A percentile compares a stretch with the other conserved stretches of the same genome.
phyloP scores from a whole-genome alignment of 2,888 invertebrate genomes.

The Calameuta idolon region DNA sequence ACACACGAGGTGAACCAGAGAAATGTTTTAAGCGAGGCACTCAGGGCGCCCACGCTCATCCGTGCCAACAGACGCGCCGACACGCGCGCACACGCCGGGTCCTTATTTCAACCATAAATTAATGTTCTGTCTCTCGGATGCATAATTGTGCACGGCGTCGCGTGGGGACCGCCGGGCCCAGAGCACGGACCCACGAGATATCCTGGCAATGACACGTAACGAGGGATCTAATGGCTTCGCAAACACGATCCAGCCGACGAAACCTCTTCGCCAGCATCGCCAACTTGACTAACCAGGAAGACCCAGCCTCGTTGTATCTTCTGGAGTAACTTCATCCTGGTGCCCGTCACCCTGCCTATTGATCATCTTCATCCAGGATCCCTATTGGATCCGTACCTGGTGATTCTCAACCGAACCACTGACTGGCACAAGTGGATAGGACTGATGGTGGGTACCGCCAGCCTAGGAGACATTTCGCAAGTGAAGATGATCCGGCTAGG shows the following conservation, averaged over 20 bases:
- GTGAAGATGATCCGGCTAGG: slow-evolving; percentile 29
- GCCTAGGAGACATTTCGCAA: slow-evolving; percentile 24
- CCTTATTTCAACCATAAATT: slow-evolving; percentile 63
- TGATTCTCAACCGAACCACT: no score
- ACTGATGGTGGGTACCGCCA: neutral
- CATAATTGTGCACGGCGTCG: slow-evolving; percentile 52
- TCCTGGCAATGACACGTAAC: slow-evolving; percentile 56
- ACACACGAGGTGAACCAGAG: slow-evolving; percentile 60
- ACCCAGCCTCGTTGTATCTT: no score
- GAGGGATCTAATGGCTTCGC: slow-evolving; percentile 54
- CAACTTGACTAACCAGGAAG: no score
- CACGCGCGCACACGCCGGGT: slow-evolving; percentile 60
- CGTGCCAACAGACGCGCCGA: slow-evolving; percentile 61
- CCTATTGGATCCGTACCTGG: no score
- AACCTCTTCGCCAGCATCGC: no score
- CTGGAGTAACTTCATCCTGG: no score
- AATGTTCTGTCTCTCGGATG: slow-evolving; percentile 61
- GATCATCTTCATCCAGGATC: no score
- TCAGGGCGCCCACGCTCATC: slow-evolving; percentile 59
- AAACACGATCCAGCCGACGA: slow-evolving; percentile 27
- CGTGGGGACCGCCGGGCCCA: no score
- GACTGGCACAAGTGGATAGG: no score
- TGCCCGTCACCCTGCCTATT: no score
- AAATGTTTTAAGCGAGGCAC: slow-evolving; percentile 64
- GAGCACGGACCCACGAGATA: slow-evolving; percentile 36